phyloP scores from a whole-genome alignment of 1,140 invertebrate genomes.

The Drosophila subpulchrella region DNA sequence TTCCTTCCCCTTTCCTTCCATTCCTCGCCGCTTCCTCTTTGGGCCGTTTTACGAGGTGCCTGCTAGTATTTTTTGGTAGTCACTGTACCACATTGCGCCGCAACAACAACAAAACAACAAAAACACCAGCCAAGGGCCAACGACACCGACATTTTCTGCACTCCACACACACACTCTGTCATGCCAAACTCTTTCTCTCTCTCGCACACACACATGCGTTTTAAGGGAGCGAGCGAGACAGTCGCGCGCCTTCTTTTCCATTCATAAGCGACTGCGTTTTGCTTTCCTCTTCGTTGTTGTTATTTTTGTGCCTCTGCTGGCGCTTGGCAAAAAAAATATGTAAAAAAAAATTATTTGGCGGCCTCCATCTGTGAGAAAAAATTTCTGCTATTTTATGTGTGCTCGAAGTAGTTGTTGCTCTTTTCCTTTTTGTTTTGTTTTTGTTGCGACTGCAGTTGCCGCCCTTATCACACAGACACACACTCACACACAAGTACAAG shows the following conservation, averaged over 20 bases:
- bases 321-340: slow-evolving; percentile 20
- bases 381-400: slow-evolving; percentile 28
- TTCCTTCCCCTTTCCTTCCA: neutral
- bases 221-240: slow-evolving; percentile 25
- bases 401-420: slow-evolving; percentile 9
- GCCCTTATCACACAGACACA: slow-evolving; percentile 18
- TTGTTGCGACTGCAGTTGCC: slow-evolving; percentile 17
- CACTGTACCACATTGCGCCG: slow-evolving; percentile 76
- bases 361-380: slow-evolving; percentile 21
- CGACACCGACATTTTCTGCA: slow-evolving; percentile 58
- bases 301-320: slow-evolving; percentile 30
- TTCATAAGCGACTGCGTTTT: slow-evolving; percentile 55
- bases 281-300: slow-evolving; percentile 20
- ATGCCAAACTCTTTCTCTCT: slow-evolving; percentile 25
- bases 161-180: slow-evolving; percentile 2
- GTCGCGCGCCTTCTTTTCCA: slow-evolving; percentile 41
- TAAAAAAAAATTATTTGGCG: neutral
- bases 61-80: slow-evolving; percentile 80
- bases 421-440: slow-evolving; percentile 17
- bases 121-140: slow-evolving; percentile 72
- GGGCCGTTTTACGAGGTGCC: slow-evolving; percentile 56
- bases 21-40: slow-evolving; percentile 23
- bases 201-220: neutral
- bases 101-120: slow-evolving; percentile 31
- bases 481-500: neutral